phyloP scores from a whole-genome alignment of 2,888 invertebrate species.

The Pseudococcus longispinus region DNA sequence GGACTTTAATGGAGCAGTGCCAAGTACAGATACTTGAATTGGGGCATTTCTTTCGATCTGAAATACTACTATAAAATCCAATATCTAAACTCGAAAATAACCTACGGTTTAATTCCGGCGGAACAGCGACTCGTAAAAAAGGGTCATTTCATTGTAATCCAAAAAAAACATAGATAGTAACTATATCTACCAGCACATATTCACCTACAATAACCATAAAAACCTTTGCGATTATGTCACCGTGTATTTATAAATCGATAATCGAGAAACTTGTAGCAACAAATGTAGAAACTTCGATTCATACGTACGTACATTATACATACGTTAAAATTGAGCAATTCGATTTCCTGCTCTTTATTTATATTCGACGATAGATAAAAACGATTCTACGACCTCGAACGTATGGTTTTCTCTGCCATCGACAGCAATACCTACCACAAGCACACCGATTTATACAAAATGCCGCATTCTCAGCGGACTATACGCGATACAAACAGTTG shows the following conservation, averaged over 20 bases:
- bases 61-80: neutral
- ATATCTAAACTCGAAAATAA: neutral
- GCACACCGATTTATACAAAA: neutral
- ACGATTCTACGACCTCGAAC: neutral
- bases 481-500: neutral
- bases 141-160: neutral
- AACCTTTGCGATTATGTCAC: neutral
- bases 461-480: neutral
- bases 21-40: neutral
- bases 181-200: neutral
- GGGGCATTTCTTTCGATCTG: neutral
- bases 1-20: neutral
- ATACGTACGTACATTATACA: too few relatives aligned
- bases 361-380: neutral
- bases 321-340: neutral
- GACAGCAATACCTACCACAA: neutral
- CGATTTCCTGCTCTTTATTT: neutral
- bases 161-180: neutral
- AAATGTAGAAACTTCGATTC: neutral
- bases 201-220: neutral
- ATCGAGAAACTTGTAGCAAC: neutral
- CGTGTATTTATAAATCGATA: neutral
- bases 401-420: neutral
- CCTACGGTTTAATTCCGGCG: neutral
- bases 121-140: neutral